Percentiles rank a stretch among this genome's conserved stretches.
Evolutionary conservation across 2,888 invertebrate species (phyloP).

Genomic region (Trichopria drosophilae): DNA sequence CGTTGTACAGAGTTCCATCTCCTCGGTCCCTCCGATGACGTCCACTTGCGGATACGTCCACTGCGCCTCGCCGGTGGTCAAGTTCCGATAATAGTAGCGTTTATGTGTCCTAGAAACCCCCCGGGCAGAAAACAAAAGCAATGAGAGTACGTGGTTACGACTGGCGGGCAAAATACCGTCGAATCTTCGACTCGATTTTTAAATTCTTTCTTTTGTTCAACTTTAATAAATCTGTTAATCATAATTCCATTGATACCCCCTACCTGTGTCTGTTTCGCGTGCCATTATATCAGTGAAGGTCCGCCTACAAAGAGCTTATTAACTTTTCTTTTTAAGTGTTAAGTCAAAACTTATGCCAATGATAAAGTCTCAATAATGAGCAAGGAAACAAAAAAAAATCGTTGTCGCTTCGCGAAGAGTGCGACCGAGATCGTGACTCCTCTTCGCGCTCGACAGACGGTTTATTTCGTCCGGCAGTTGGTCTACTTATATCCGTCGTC

Average conservation of each 20-base stretch:
- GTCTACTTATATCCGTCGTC: too few species aligned
- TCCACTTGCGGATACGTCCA: slow-evolving; percentile 67
- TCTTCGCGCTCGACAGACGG: too few species aligned
- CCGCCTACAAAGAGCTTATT: too few species aligned
- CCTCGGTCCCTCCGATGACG: slow-evolving; percentile 61
- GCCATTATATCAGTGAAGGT: slow-evolving; percentile 27
- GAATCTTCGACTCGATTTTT: slow-evolving; percentile 24
- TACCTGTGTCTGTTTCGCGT: slow-evolving; percentile 45
- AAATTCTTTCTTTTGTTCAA: slow-evolving; percentile 25
- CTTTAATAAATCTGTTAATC: slow-evolving; percentile 35
- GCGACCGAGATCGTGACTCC: too few species aligned
- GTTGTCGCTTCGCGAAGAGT: too few species aligned
- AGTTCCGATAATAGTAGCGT: slow-evolving; percentile 70
- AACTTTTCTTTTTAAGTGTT: too few species aligned
- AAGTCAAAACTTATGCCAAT: too few species aligned
- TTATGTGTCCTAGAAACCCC: slow-evolving; percentile 65
- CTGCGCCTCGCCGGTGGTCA: slow-evolving; percentile 64
- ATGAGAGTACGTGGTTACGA: slow-evolving; percentile 34
- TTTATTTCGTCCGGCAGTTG: too few species aligned
- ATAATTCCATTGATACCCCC: slow-evolving; percentile 43
- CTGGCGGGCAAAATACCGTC: slow-evolving; percentile 9
- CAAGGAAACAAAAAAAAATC: too few species aligned
- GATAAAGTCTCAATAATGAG: too few species aligned
- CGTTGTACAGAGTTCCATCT: slow-evolving; percentile 66
- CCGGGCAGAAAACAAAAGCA: slow-evolving; percentile 30